Evolutionary conservation across 1,140 invertebrate species (phyloP).

Genomic region (Rhopalosiphum padi): DNA sequence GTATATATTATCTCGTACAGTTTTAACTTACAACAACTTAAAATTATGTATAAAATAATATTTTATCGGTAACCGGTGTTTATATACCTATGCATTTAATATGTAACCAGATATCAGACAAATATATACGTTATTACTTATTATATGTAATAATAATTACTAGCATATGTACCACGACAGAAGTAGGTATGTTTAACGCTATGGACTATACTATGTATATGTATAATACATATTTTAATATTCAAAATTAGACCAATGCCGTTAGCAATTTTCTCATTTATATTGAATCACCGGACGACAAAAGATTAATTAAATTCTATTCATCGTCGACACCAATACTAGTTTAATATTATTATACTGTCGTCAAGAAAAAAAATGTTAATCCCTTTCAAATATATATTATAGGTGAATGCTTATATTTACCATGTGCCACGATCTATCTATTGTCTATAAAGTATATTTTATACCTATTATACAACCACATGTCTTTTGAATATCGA

Average conservation of each 20-base stretch:
- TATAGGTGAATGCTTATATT: background rate
- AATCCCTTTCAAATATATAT: background rate
- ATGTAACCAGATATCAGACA: too few relatives aligned
- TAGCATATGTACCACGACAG: background rate
- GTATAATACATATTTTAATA: background rate
- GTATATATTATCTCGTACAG: background rate
- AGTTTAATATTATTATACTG: background rate
- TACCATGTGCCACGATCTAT: background rate
- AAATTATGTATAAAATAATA: background rate
- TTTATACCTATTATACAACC: background rate
- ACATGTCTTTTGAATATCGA: background rate
- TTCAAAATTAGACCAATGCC: background rate
- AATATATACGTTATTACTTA: background rate
- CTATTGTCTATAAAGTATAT: background rate
- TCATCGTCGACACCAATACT: background rate
- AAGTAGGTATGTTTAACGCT: background rate
- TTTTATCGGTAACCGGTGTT: background rate
- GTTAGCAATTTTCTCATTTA: background rate
- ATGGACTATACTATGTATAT: background rate
- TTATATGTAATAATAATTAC: background rate
- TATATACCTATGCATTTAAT: too few relatives aligned
- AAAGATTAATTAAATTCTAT: background rate
- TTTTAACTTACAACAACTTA: background rate
- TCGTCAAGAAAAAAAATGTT: background rate
- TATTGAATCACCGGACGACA: background rate